These are phyloP conservation scores for Cladopsammia gracilis DNA, from an alignment of 64 coral and sea anemone species.

Conservation along the genomic window DNA sequence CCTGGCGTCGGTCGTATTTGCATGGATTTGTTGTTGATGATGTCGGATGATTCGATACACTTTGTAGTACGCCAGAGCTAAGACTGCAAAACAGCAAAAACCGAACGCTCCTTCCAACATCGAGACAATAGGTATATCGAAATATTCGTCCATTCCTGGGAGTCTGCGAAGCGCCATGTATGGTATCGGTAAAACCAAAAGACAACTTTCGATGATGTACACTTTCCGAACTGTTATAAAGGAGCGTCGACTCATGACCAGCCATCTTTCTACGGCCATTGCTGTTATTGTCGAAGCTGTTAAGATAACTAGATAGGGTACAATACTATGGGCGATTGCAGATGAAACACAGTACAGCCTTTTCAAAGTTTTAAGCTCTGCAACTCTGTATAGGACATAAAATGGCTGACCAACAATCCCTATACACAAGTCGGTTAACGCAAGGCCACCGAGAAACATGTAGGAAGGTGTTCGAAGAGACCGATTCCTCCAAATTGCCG, in stretches of 20 bases:
- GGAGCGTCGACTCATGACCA: not conserved
- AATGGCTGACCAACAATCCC: not conserved
- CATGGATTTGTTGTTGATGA: not conserved
- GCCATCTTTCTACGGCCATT: not conserved
- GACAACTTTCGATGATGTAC: not conserved
- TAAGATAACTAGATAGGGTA: not conserved
- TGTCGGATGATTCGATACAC: not conserved
- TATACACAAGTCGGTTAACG: not conserved
- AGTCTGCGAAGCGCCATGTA: not conserved
- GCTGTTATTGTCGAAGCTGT: not conserved
- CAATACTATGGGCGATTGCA: not conserved
- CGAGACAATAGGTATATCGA: not conserved
- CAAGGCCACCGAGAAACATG: not conserved
- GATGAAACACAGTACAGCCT: not conserved
- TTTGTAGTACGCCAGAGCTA: not conserved
- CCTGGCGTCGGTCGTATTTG: not conserved
- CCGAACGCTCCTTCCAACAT: not conserved
- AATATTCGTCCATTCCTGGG: not conserved
- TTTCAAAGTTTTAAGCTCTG: not conserved
- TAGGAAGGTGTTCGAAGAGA: not conserved
- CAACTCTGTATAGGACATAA: not conserved
- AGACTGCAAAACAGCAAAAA: not conserved
- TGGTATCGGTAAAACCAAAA: not conserved
- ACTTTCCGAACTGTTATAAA: not conserved
- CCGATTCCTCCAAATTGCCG: not conserved